Evolutionary conservation across 2,888 invertebrate genomes (phyloP), one percentile per base, ranked within the genome.

Genomic region (Erebia ligea): DNA sequence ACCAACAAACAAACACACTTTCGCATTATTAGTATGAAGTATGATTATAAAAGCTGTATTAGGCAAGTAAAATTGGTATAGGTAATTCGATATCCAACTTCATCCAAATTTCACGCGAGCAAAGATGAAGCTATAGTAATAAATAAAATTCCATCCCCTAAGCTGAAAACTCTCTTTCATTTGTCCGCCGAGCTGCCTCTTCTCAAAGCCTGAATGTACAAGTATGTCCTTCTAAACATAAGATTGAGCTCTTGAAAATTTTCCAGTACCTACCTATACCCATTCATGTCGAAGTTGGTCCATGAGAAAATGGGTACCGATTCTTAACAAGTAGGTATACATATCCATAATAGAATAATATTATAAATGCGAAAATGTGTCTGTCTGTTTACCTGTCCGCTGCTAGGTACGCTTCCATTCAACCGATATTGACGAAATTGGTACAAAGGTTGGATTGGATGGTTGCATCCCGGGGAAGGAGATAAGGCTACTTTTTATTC

Each of bases 211-310:
- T 19, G 34, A 56, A 48, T 21, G 45, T 45, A 62, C 62, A 62
- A 65, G 65, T 56, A 19, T 65, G 65, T 40, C 65, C 65, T 65
- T 56, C 54, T 65, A 19, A 65, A 42, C 54, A 56, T 19, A 65
- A 65, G 65, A 52, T 3, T 34, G 19, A 42, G 65, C 54, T 19
- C 40, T 65, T 54, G 54, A 56, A 65, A 42, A 19, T 64, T 15
- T 63, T 50, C 17, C 17, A 54, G 64, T 54, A 61, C 54, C 42
- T 40, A 40, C 40, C 11, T 52, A 34, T 34, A 52, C 52, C 5
- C 19, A 34, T 62, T 19, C 61, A 48, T 21, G 61, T 17, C 19
- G 45, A 19, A 19, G 61, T 62, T 62, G n/a, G n/a, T n/a, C n/a
- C n/a, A n/a, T n/a, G 17, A 59, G 17, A 5, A 42, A 59, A 59